A percentile compares a stretch with the other conserved stretches of the same genome.
phyloP scores from a whole-genome alignment of 2,113 vertebrate species.

The Phycodurus eques region DNA sequence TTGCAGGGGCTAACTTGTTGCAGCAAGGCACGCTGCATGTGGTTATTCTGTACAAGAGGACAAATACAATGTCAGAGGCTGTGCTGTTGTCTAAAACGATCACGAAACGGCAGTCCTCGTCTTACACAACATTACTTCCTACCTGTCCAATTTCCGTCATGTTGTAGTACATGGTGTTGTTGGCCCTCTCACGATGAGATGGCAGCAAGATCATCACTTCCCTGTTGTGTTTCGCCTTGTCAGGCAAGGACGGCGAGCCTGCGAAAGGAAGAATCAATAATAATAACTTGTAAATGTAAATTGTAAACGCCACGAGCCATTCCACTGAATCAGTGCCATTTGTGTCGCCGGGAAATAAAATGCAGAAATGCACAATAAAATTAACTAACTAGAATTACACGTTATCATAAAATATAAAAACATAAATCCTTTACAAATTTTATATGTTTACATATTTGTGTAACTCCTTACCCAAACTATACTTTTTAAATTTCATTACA shows the following conservation, averaged over 20 bases:
- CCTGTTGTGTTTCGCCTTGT: constrained; percentile 90
- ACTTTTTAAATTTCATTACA: no score
- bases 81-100: not conserved
- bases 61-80: not conserved
- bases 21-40: constrained; percentile 91
- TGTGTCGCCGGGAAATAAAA: no score
- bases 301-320: not conserved
- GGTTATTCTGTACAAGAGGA: constrained; percentile 79
- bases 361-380: no score
- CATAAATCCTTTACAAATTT: no score
- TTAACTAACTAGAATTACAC: no score
- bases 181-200: constrained; percentile 84
- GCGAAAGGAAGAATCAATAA: constrained; percentile 30
- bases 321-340: no score
- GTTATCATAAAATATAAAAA: no score
- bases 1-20: constrained; percentile 96
- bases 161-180: constrained; percentile 87
- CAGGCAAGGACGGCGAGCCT: constrained; percentile 95
- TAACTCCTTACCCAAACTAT: no score
- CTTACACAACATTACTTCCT: constrained; percentile 12
- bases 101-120: not conserved
- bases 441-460: no score
- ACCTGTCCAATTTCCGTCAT: constrained; percentile 93
- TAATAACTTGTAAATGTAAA: not conserved
- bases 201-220: constrained; percentile 92